Evolutionary conservation across 2,888 invertebrate species (phyloP), one percentile per base, ranked within the genome.

Genomic region (Archips crataeganus): DNA sequence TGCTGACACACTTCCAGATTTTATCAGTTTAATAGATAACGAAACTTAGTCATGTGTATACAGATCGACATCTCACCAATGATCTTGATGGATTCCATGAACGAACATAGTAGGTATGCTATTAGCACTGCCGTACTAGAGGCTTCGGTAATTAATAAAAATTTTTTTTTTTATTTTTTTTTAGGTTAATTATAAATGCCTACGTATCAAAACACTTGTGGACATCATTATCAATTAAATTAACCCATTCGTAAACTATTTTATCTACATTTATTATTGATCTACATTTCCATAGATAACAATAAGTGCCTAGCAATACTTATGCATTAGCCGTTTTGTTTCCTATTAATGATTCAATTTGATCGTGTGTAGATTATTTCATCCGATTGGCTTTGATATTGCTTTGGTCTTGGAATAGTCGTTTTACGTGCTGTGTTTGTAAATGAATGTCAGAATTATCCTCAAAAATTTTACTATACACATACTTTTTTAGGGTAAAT

Each of bases 251-350:
- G 51, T 66, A 51, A 66, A 67, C 67, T 67, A 72, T 13, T 4
- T 66, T 51, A 71, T 66, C 66, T 23, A 23, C 23, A 23, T 23
- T 47, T 62, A 71, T 65, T 71, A 62, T 72, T 66, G 66, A 66
- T 71, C 59, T 60, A 59, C 47, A 39, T 64, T 70, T 71, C 39
- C 64, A 65, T 65, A 13, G 32, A 71, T 59, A 64, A 49, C 34
- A 15, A 34, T 57, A 32, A 51, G 36, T 70, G 64, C 54, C 59
- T 13, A 10, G 5, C 13, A n/a, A 13, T 23, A 45, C 45, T 45
- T 10, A 6, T 45, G 23, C 32, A 6, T 23, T 23, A 42, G 11
- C 10, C 42, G 13, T 32, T 57, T 54, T 15, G 23, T 54, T 57
- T 57, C 6, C 3, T 11, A 32, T n/a, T 32, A 11, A 32, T 32